Evolutionary conservation across 2,797 vertebrate species (phyloP).

Genomic region (Carapus acus): DNA sequence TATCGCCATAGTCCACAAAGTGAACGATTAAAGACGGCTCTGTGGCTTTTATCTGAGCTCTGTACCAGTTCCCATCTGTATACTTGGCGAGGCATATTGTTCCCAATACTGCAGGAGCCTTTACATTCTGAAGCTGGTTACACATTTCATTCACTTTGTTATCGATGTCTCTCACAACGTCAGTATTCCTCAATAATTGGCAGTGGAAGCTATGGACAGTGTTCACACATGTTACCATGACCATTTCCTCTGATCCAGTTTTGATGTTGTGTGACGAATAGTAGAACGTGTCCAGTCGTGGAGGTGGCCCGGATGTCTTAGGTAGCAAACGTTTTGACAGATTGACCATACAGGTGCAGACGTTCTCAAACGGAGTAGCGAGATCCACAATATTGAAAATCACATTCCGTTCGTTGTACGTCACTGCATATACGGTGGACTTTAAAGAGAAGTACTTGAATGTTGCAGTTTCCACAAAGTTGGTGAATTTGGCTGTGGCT

Average conservation of each 20-base stretch:
- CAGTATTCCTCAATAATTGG: slow-evolving; percentile 77
- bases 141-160: slow-evolving; percentile 66
- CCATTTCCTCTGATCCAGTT: slow-evolving; percentile 81
- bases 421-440: slow-evolving; percentile 87
- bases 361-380: slow-evolving; percentile 86
- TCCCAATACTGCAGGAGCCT: slow-evolving; percentile 59
- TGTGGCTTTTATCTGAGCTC: slow-evolving; percentile 74
- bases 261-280: slow-evolving; percentile 85
- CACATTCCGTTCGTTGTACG: slow-evolving; percentile 72
- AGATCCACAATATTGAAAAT: slow-evolving; percentile 86
- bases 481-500: slow-evolving; percentile 70
- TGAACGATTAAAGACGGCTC: slow-evolving; percentile 72
- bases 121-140: slow-evolving; percentile 52
- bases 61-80: slow-evolving; percentile 85
- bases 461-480: slow-evolving; percentile 74
- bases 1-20: slow-evolving; percentile 95
- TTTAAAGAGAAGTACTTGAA: slow-evolving; percentile 71
- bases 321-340: slow-evolving; percentile 62
- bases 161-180: slow-evolving; percentile 70
- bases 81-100: slow-evolving; percentile 86
- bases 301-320: slow-evolving; percentile 64
- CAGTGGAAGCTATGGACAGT: slow-evolving; percentile 81
- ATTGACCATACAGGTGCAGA: slow-evolving; percentile 74
- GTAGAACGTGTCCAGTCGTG: slow-evolving; percentile 82
- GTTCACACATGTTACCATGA: slow-evolving; percentile 79